These are phyloP conservation scores for Cetonia aurata DNA, from an alignment of 2,888 invertebrate species.

Conservation along the genomic window DNA sequence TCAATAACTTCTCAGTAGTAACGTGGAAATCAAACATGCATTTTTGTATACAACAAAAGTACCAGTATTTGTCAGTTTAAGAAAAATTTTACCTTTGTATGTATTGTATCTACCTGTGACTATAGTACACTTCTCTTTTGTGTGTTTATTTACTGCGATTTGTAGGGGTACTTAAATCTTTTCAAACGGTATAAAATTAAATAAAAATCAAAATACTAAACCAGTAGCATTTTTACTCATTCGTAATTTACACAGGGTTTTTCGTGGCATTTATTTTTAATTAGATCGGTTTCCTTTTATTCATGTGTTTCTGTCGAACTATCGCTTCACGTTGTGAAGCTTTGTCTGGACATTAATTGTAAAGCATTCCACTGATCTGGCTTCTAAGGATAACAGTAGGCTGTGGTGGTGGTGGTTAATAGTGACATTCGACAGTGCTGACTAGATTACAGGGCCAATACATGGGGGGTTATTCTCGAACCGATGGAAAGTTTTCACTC, in stretches of 20 bases:
- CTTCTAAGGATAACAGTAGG: constrained; percentile 90
- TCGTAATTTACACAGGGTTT: too few relatives aligned
- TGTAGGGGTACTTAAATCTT: too few relatives aligned
- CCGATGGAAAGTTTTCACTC: too few relatives aligned
- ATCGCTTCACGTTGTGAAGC: constrained; percentile 95
- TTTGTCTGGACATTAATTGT: constrained; percentile 93
- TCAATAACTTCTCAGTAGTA: constrained; percentile 13
- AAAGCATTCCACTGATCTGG: constrained; percentile 89
- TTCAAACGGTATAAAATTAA: too few relatives aligned
- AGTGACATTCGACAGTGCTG: constrained; percentile 92
- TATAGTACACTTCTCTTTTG: too few relatives aligned
- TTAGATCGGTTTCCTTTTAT: constrained; percentile 93
- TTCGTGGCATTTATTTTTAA: constrained; percentile 86
- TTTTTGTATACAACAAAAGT: background rate
- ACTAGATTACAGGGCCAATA: too few relatives aligned
- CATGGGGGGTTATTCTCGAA: too few relatives aligned
- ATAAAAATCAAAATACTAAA: too few relatives aligned
- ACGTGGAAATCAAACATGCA: background rate
- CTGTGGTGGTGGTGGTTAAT: constrained; percentile 84
- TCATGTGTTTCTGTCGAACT: constrained; percentile 95
- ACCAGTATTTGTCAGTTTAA: background rate
- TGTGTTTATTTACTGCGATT: too few relatives aligned
- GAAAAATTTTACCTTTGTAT: too few relatives aligned
- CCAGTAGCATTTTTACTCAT: too few relatives aligned
- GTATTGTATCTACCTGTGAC: too few relatives aligned